A percentile compares a stretch with the other conserved stretches of the same genome.
These are phyloP conservation scores for western clawed frog (Xenopus tropicalis) DNA, from an alignment of 2,113 vertebrate species.

Conservation along the genomic window DNA sequence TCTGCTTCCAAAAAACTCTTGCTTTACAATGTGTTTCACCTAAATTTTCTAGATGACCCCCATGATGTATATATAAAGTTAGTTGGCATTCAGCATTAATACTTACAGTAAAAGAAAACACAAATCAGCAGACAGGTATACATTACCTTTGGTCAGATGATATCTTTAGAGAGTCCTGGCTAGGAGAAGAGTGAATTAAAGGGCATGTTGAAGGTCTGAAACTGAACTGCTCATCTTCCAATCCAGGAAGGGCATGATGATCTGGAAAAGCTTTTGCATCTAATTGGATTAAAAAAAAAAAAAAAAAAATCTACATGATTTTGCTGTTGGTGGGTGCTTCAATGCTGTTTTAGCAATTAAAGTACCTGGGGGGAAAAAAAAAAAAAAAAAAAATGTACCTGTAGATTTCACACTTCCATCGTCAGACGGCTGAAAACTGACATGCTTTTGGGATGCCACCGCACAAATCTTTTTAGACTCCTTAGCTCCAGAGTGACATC, in stretches of 20 bases:
- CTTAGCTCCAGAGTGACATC: conserved; percentile 22
- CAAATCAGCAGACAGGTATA: not conserved
- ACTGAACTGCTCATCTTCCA: conserved; percentile 69
- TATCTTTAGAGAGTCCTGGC: conserved; percentile 71
- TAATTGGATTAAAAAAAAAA: conserved; percentile 22
- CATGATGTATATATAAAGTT: too few relatives aligned
- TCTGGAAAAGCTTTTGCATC: conserved; percentile 52
- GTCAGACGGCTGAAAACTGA: conserved; percentile 54
- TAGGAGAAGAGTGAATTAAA: conserved; percentile 91
- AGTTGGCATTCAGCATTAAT: too few relatives aligned
- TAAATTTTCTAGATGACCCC: too few relatives aligned
- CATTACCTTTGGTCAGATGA: conserved; percentile 55
- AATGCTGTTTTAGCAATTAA: too few relatives aligned
- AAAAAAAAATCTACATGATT: not conserved
- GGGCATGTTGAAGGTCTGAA: conserved; percentile 90
- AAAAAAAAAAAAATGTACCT: conserved; percentile 60
- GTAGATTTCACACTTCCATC: conserved; percentile 32
- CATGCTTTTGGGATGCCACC: conserved; percentile 52
- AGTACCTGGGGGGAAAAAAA: too few relatives aligned
- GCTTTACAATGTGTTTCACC: too few relatives aligned
- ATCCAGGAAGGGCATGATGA: conserved; percentile 30
- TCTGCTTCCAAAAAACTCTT: too few relatives aligned
- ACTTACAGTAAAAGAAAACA: too few relatives aligned
- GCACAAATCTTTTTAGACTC: conserved; percentile 36
- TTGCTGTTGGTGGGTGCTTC: too few relatives aligned